Conservation (phyloP, 1,140 invertebrate genomes). For the Pteromalus puparum region DNA sequence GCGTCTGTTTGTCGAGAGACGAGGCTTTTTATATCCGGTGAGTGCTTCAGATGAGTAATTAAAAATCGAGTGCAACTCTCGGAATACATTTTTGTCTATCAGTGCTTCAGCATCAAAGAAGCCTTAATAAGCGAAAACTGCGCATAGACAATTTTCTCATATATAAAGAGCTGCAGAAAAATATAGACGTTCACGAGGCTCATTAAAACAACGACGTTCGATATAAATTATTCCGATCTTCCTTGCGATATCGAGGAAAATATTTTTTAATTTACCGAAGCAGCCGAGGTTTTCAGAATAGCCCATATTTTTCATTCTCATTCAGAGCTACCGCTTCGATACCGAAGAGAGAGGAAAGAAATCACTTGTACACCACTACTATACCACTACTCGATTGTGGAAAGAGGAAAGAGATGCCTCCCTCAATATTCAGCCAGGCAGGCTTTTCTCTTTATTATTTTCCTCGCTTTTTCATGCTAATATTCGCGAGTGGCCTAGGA, state of each 20-base stretch:
- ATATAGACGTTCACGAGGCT: too few species aligned
- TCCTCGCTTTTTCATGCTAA: slow-evolving; percentile 58
- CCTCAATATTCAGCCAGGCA: slow-evolving; percentile 17
- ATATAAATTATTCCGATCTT: neutral
- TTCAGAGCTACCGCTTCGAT: neutral
- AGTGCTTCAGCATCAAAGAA: neutral
- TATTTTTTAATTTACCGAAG: slow-evolving; percentile 17
- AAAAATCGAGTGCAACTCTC: too few species aligned
- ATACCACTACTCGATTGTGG: slow-evolving; percentile 30
- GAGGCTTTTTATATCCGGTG: too few species aligned
- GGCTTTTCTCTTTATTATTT: slow-evolving; percentile 51
- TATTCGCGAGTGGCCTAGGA: slow-evolving; percentile 57
- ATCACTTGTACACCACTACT: slow-evolving; percentile 54
- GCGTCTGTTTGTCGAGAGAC: too few species aligned
- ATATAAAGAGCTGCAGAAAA: too few species aligned
- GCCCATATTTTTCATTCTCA: slow-evolving; percentile 2
- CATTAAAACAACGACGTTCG: neutral
- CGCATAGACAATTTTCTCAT: too few species aligned
- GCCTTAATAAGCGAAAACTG: too few species aligned
- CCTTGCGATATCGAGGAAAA: neutral
- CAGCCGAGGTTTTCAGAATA: slow-evolving; percentile 17
- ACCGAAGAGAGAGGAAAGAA: slow-evolving; percentile 38
- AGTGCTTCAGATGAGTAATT: too few species aligned
- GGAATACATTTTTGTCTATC: neutral
- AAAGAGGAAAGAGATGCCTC: slow-evolving; percentile 4